Evolutionary conservation across 2,888 invertebrate species (phyloP), one percentile per base, ranked within the genome.

Genomic region (Tetrapedia diversipes): DNA sequence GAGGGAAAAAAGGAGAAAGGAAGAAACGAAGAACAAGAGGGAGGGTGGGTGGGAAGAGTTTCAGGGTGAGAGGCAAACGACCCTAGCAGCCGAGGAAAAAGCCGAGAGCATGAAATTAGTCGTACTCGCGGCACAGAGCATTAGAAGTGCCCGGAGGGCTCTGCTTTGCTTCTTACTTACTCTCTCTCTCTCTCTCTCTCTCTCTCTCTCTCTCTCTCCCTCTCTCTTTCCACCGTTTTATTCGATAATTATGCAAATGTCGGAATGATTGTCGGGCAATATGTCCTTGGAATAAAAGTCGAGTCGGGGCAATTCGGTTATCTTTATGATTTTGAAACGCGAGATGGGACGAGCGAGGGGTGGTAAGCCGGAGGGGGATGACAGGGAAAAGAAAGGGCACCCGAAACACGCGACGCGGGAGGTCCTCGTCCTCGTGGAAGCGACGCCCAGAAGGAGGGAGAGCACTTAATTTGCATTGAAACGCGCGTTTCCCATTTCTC

Each of bases 221-320:
- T 43, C 19, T 41, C n/a, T n/a, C 19, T 27, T 61, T 64, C 74
- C 63, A 54, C 49, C 81, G 80, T 89, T 91, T 91, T 91, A 91
- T 91, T 91, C 86, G 91, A 91, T 91, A 91, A 91, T 91, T 91
- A 91, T 91, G 91, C 86, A 91, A 91, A 91, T 91, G 87, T 81
- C 64, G 78, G 82, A 91, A 91, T 90, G 91, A 91, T 91, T 91
- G 91, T 91, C 90, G 90, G 88, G 89, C 91, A 91, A 90, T 90
- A 90, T 89, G 91, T 90, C 90, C 89, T 84, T 77, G 86, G 89
- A 91, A 90, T 89, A 89, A 91, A 90, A 91, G 88, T 88, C 86
- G 86, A 84, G 84, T 77, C 86, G 82, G 84, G 82, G 87, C 89
- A 86, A 91, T 91, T 90, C 88, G 90, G 90, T 91, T 91, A 91